Conservation (phyloP, 2,888 invertebrate genomes). For the Drosophila infuscata region DNA sequence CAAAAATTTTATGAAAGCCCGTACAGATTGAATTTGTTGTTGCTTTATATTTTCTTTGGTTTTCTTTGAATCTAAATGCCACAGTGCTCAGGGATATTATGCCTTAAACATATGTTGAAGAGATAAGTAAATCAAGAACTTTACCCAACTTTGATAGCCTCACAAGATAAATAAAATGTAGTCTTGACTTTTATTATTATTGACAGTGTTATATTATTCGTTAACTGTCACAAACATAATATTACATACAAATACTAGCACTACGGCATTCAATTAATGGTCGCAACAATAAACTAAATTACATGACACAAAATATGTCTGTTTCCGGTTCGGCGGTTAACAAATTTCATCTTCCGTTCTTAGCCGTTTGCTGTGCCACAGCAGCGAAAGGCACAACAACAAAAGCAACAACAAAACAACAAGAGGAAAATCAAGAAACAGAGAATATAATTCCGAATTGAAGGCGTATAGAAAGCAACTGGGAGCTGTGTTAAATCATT, state of each 20-base stretch:
- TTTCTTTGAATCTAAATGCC: background rate
- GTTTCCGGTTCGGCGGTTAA: conserved; percentile 67
- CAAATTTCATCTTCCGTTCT: conserved; percentile 48
- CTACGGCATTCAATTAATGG: conserved; percentile 32
- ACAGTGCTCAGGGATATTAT: background rate
- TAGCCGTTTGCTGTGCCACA: conserved; percentile 35
- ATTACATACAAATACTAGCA: conserved; percentile 32
- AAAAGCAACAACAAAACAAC: conserved; percentile 3
- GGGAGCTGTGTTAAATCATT: conserved; percentile 78
- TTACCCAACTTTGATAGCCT: background rate
- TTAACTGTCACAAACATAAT: too few relatives aligned
- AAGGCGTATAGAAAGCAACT: conserved; percentile 34
- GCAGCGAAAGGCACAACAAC: conserved; percentile 6
- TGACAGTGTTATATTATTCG: background rate
- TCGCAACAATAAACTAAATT: conserved; percentile 69
- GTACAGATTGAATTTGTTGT: background rate
- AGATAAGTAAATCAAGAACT: background rate
- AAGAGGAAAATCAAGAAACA: conserved; percentile 25
- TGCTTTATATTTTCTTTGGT: background rate
- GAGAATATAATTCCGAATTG: conserved; percentile 20
- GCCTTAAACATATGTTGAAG: background rate
- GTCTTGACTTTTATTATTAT: background rate
- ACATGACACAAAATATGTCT: conserved; percentile 60
- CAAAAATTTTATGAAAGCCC: background rate
- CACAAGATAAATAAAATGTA: background rate